Conservation (phyloP, 2,113 vertebrate species). For the Ochotona curzoniae region DNA sequence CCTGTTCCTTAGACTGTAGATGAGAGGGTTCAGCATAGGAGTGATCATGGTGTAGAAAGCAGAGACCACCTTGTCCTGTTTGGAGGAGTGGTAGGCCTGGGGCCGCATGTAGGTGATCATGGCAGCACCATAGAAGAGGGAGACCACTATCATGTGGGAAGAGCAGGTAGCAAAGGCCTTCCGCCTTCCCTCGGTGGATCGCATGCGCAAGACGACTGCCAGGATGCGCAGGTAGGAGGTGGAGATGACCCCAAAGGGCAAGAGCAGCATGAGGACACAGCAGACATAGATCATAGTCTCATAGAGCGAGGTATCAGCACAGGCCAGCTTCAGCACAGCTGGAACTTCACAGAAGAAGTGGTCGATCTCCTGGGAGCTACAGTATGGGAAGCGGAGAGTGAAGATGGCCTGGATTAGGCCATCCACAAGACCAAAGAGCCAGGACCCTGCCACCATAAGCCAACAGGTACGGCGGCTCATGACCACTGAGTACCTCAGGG, state of each 20-base stretch:
- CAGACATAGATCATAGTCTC: constrained; percentile 72
- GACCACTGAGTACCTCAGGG: constrained; percentile 64
- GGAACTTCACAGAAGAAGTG: constrained; percentile 79
- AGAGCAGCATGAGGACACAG: constrained; percentile 70
- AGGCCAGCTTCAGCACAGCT: constrained; percentile 70
- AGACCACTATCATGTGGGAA: constrained; percentile 58
- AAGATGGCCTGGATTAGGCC: constrained; percentile 69
- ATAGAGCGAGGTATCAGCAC: constrained; percentile 71
- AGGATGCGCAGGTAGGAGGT: constrained; percentile 65
- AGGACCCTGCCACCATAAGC: constrained; percentile 72
- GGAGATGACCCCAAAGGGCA: constrained; percentile 70
- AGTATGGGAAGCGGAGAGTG: constrained; percentile 71
- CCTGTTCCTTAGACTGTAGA: too few relatives aligned
- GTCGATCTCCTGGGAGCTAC: constrained; percentile 65
- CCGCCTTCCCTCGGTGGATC: background rate
- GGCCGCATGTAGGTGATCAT: constrained; percentile 73
- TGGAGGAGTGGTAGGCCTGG: constrained; percentile 73
- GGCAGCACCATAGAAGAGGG: constrained; percentile 62
- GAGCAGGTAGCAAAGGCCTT: constrained; percentile 64
- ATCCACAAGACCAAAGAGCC: constrained; percentile 72
- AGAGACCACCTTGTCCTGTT: constrained; percentile 78
- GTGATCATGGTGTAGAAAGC: constrained; percentile 79
- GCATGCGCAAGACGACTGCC: constrained; percentile 23
- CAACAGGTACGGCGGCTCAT: constrained; percentile 67
- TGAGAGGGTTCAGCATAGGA: constrained; percentile 72